Percentiles rank a stretch among this genome's conserved stretches.
Conservation (phyloP, 2,888 invertebrate species). For the Rotaria sp. region DNA sequence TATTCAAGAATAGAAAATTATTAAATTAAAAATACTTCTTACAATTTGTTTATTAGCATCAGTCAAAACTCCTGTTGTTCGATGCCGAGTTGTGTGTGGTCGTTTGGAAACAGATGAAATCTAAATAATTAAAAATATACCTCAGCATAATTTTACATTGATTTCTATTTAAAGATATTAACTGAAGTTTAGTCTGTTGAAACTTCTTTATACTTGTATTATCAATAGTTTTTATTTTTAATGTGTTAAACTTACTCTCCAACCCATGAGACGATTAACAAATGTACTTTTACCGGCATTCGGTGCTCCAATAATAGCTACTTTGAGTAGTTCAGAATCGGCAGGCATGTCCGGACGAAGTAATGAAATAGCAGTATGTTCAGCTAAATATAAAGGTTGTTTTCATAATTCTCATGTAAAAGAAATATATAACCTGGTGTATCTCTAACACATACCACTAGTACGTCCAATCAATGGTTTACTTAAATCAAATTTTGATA, state of each 20-base stretch:
- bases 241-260: conserved; percentile 29
- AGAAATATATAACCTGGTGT: too few species aligned
- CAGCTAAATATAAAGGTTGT: conserved; percentile 17
- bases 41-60: conserved; percentile 39
- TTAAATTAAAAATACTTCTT: neutral
- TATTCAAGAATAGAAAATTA: neutral
- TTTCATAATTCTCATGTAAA: too few species aligned
- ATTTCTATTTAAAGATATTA: too few species aligned
- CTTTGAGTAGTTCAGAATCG: conserved; percentile 34
- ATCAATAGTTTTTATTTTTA: neutral
- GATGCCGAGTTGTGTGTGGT: conserved; percentile 37
- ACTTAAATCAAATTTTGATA: conserved; percentile 11
- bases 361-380: conserved; percentile 34
- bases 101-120: conserved; percentile 40
- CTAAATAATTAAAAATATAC: neutral
- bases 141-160: too few species aligned
- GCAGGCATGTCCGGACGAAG: conserved; percentile 37
- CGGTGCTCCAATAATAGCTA: conserved; percentile 39
- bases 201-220: too few species aligned
- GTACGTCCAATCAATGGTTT: conserved; percentile 20
- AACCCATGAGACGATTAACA: conserved; percentile 34
- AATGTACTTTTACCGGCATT: conserved; percentile 40
- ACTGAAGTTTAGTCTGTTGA: too few species aligned
- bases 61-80: conserved; percentile 39
- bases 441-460: neutral